Evolutionary conservation across 2,888 invertebrate genomes (phyloP).

Genomic region (Lepidochrysops patricia): DNA sequence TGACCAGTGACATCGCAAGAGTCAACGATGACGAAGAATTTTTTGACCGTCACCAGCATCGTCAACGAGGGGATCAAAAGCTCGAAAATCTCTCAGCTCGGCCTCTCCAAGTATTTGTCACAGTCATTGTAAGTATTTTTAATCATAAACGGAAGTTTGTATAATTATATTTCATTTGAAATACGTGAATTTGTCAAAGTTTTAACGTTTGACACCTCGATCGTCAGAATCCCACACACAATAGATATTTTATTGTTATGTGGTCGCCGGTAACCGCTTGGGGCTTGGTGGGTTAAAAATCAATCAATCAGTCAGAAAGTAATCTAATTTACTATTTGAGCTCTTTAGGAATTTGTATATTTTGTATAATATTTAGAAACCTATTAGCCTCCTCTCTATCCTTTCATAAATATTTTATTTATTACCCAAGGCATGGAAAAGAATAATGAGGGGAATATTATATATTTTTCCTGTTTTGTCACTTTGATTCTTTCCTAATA

Average conservation of each 20-base stretch:
- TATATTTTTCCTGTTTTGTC: neutral
- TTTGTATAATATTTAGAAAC: too few relatives aligned
- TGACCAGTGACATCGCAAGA: conserved; percentile 61
- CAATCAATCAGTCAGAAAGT: too few relatives aligned
- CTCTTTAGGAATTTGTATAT: too few relatives aligned
- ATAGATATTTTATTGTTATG: too few relatives aligned
- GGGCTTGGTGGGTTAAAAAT: too few relatives aligned
- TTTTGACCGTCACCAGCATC: conserved; percentile 74
- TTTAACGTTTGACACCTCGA: too few relatives aligned
- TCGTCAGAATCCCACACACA: too few relatives aligned
- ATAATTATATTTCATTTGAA: neutral
- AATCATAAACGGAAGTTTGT: neutral
- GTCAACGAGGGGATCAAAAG: conserved; percentile 85
- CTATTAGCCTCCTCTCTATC: too few relatives aligned
- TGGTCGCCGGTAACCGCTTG: too few relatives aligned
- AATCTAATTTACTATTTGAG: too few relatives aligned
- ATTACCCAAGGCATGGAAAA: neutral
- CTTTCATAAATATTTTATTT: too few relatives aligned
- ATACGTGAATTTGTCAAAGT: neutral
- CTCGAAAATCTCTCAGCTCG: conserved; percentile 82
- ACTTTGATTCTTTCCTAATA: neutral
- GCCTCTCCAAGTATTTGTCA: conserved; percentile 82
- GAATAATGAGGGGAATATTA: neutral
- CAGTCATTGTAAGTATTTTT: conserved; percentile 83
- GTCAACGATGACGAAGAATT: conserved; percentile 73